Base-by-base conservation (phyloP, 1,140 invertebrate species). In the Conus betulinus region DNA sequence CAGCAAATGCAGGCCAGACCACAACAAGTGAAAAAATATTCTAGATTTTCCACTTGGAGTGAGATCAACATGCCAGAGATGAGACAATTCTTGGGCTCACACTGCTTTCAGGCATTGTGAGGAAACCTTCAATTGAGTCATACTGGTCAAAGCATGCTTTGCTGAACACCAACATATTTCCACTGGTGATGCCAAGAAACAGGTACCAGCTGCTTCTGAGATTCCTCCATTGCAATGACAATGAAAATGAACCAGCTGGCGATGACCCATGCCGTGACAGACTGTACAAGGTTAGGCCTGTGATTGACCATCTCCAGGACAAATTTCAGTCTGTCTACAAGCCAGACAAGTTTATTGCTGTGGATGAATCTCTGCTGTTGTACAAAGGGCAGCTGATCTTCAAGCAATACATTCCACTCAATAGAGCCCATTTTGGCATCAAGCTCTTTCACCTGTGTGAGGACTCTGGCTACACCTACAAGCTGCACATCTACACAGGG, bases 191-290 rank as follows among this genome's bases (percentile, higher is more conserved):
- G 79, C 10, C 79, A 39, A 52, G 79, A 17, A 82, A n/a, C 39
- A 82, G 79, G 25, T 82, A 23, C 23, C 79, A 82, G 39, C 13
- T 25, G 7, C 51, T 82, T 8, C 39, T 82, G n/a, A 8, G 79
- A 39, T 82, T 82, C 39, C 25, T 13, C 6, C 79, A 82, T 82
- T 82, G 79, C 79, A 82, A 82, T 51, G 79, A 82, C 79, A 82
- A 82, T 6, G 6, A 23, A 17, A 8, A 82, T 11, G 79, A 82
- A 82, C 79, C 79, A 15, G 27, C 79, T 8, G 6, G 39, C 13
- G 25, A 82, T 23, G 7, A 13, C 25, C 79, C 52, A 5, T 5
- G 25, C 79, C 13, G 79, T 39, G 57, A 60, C 57, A 60, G 8
- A 60, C 57, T 60, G 57, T 60, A 60, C 57, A 60, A 60, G 57